Evolutionary conservation across 2,797 vertebrate genomes (phyloP), one percentile per base, ranked within the genome.

Genomic region (Epinephelus malabaricus): DNA sequence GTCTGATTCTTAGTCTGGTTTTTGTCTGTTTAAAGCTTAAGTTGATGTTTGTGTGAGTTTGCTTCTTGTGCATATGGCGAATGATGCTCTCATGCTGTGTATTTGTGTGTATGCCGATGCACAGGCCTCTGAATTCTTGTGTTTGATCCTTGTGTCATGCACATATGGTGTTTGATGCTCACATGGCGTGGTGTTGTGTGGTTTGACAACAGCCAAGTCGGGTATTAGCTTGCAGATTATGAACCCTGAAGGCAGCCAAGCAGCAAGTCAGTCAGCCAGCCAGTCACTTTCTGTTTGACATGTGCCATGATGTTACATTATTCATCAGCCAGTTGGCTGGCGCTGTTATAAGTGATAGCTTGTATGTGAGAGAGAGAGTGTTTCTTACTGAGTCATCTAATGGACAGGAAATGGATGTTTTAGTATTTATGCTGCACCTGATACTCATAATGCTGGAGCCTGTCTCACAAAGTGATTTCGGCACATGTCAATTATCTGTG

Each of bases 281-380:
- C 71, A 80, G 63, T 77, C 82, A 70, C 69, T 74, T 75, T 87
- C 69, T 63, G 72, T 75, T 76, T 86, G 69, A 82, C 74, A 80
- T 67, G 77, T 86, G 85, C 43, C 79, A n/a, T 66, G 27, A 62
- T 68, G 69, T 79, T 86, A 77, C 82, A 86, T 91, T 90, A 90
- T 93, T 94, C 82, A 91, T 84, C 59, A 77, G 61, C 8, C 45
- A 9, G 17, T 69, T 76, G 73, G 69, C 66, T 30, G 40, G 19
- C 2, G 49, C 65, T 78, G 65, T 76, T 7, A 65, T 15, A 34
- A 71, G 69, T 60, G 74, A 78, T 63, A 3, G 49, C 21, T 6
- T 34, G 34, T 34, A 7, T 34, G 55, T 47, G 30, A 18, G 19
- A 23, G 10, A 58, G 69, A 56, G 68, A 46, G 43, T 54, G 23